phyloP scores from a whole-genome alignment of 2,113 vertebrate species.

The Coptodon rendalli region DNA sequence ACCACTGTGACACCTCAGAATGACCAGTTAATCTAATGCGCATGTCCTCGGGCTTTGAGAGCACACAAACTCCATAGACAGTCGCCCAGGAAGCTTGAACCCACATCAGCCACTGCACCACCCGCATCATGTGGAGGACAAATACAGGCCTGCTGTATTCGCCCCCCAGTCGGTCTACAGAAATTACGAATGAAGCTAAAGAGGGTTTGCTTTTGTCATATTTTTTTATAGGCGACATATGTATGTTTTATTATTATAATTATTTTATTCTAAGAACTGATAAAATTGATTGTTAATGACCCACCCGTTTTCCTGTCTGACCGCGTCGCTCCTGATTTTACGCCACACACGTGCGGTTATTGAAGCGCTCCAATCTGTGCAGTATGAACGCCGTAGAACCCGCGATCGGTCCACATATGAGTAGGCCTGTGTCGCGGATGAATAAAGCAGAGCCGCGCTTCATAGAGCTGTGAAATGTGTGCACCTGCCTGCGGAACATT shows the following conservation, averaged over 20 bases:
- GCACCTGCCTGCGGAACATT: not conserved
- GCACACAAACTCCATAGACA: not conserved
- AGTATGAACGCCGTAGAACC: fast-evolving
- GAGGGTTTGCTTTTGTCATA: not conserved
- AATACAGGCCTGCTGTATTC: not conserved
- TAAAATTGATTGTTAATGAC: not conserved
- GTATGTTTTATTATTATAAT: not conserved
- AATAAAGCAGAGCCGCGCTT: not conserved
- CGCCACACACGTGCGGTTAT: not conserved
- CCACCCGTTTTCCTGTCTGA: not conserved
- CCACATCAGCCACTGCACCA: not conserved
- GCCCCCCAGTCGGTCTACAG: not conserved
- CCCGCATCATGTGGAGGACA: not conserved
- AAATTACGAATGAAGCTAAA: not conserved
- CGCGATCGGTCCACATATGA: not conserved
- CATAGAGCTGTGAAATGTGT: not conserved
- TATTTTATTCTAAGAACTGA: not conserved
- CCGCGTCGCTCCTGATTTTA: not conserved
- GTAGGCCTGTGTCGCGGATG: not conserved
- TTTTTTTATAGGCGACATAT: not conserved
- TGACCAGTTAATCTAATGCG: not conserved
- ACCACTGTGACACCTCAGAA: not conserved
- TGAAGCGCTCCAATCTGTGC: not conserved
- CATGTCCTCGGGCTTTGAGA: not conserved
- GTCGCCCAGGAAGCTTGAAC: not conserved